Percentiles rank a stretch among this genome's conserved stretches.
Evolutionary conservation across 1,140 invertebrate genomes (phyloP).

Genomic region (Cryptotermes secundus): DNA sequence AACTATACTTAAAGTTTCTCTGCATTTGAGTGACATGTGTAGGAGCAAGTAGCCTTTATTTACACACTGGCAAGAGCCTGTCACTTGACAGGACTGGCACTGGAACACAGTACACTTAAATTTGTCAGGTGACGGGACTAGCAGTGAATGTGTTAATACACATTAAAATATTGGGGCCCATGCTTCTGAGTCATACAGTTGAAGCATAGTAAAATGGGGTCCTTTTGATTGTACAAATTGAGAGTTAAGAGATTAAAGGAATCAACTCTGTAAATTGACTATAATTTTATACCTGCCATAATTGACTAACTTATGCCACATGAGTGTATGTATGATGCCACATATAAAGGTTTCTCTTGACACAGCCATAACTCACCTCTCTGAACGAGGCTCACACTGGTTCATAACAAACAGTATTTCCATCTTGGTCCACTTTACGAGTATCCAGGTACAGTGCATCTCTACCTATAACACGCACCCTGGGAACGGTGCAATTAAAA

Average conservation of each 20-base stretch:
- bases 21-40: too few relatives aligned
- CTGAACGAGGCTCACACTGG: too few relatives aligned
- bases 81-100: too few relatives aligned
- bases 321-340: background rate
- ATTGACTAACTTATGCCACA: conserved; percentile 26
- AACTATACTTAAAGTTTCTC: too few relatives aligned
- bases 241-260: conserved; percentile 30
- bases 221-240: conserved; percentile 31
- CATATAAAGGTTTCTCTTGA: background rate
- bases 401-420: background rate
- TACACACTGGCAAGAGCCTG: too few relatives aligned
- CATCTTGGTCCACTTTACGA: background rate
- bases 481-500: too few relatives aligned
- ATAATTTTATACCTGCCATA: conserved; percentile 27
- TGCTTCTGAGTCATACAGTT: background rate
- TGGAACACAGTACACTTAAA: too few relatives aligned
- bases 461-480: background rate
- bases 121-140: too few relatives aligned
- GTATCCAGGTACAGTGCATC: background rate
- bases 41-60: too few relatives aligned
- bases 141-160: too few relatives aligned
- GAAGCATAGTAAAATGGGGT: conserved; percentile 23
- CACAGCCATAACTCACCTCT: background rate
- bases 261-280: conserved; percentile 31
- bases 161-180: background rate